These are phyloP conservation scores for Sebastes fasciatus DNA, from an alignment of 2,113 vertebrate genomes.

Conservation along the genomic window DNA sequence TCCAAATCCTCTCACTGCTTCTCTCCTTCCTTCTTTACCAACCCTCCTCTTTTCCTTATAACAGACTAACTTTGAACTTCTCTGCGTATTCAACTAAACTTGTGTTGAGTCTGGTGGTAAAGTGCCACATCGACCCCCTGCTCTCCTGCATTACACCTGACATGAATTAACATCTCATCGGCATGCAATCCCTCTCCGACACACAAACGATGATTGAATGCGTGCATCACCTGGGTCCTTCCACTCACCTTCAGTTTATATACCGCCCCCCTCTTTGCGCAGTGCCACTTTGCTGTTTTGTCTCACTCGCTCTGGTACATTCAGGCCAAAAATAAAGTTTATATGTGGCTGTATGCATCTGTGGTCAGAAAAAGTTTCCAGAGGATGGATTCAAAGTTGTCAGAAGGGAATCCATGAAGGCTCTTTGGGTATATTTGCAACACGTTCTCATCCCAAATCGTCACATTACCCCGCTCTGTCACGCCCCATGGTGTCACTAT, in stretches of 20 bases:
- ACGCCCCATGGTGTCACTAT: too few species aligned
- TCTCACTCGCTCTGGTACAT: background rate
- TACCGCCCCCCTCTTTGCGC: background rate
- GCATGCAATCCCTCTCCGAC: conserved; percentile 22
- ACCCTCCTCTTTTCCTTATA: too few species aligned
- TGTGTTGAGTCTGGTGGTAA: conserved; percentile 2
- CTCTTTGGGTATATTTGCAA: background rate
- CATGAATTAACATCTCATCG: conserved; percentile 55
- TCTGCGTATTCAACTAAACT: background rate
- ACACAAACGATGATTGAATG: conserved; percentile 23
- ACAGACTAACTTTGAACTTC: conserved; percentile 1
- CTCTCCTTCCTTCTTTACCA: background rate
- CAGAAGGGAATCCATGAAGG: background rate
- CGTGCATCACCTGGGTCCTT: conserved; percentile 21
- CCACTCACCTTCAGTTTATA: conserved; percentile 26
- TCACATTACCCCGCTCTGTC: too few species aligned
- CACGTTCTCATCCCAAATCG: background rate
- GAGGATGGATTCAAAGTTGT: background rate
- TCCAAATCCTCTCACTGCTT: conserved; percentile 11
- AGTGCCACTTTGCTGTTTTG: conserved; percentile 5
- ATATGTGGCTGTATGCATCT: too few species aligned
- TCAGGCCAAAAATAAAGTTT: conserved; percentile 31
- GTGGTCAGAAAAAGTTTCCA: conserved; percentile 1
- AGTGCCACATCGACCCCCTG: background rate
- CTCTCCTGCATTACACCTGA: conserved; percentile 16